These are phyloP conservation scores for Petrocephalus zakoni DNA, from an alignment of 2,113 vertebrate genomes.

Conservation along the genomic window DNA sequence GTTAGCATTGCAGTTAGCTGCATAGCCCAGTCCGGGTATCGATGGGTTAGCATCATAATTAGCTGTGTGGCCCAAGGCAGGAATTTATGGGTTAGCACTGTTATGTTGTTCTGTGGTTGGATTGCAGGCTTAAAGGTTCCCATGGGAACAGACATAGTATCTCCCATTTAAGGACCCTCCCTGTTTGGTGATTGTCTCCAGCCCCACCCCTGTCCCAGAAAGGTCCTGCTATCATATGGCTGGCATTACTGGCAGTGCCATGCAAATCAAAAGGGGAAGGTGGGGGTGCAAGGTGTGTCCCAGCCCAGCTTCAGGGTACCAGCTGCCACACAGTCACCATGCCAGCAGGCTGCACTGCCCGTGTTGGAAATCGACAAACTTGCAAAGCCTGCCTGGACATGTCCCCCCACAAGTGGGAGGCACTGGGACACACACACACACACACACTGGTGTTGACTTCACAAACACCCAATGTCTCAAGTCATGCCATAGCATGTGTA, in stretches of 20 bases:
- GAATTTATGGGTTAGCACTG: background rate
- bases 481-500: background rate
- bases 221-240: background rate
- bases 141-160: background rate
- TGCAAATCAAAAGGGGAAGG: background rate
- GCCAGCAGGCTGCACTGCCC: background rate
- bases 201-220: background rate
- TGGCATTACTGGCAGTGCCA: background rate
- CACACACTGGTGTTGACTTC: background rate
- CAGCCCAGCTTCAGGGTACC: background rate
- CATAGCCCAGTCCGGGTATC: background rate
- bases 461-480: background rate
- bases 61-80: background rate
- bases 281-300: background rate
- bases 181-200: background rate
- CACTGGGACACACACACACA: background rate
- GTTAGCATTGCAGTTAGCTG: background rate
- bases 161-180: background rate
- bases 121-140: constrained; percentile 1
- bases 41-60: background rate
- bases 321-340: background rate
- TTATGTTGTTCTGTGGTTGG: background rate
- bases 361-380: background rate
- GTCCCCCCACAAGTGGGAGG: background rate
- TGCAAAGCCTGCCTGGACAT: background rate